phyloP scores from a whole-genome alignment of 2,113 vertebrate species.

The Sinocyclocheilus grahami region DNA sequence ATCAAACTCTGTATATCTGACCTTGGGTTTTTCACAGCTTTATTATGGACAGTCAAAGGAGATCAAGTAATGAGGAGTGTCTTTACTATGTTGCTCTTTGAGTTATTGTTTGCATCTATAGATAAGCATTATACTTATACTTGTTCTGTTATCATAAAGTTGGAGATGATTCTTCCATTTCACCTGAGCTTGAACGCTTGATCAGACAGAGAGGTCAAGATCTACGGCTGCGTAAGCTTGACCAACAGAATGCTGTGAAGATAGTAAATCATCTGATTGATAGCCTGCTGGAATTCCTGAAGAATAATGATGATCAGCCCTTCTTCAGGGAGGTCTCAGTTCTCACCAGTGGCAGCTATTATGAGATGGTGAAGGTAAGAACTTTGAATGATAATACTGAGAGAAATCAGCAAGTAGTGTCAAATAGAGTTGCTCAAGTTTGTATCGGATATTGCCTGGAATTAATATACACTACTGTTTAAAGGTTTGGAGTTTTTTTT shows the following conservation, averaged over 20 bases:
- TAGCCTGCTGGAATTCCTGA: conserved; percentile 66
- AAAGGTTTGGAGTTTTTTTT: too few relatives aligned
- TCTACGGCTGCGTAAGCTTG: conserved; percentile 52
- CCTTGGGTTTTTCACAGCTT: background rate
- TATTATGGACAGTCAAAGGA: background rate
- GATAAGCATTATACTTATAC: background rate
- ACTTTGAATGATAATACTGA: background rate
- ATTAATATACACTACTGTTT: too few relatives aligned
- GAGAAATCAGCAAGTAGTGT: background rate
- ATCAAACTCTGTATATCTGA: background rate
- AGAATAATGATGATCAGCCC: conserved; percentile 56
- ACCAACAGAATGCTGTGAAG: conserved; percentile 57
- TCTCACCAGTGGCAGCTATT: conserved; percentile 71
- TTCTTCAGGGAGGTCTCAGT: conserved; percentile 59
- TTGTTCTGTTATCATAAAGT: background rate
- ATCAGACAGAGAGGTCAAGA: conserved; percentile 54
- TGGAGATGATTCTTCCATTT: background rate
- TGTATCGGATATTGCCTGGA: background rate
- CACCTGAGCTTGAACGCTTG: conserved; percentile 44
- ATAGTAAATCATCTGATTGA: conserved; percentile 66
- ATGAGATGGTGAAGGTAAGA: conserved; percentile 71
- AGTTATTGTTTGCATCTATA: background rate
- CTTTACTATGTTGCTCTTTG: background rate
- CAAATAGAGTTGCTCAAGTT: background rate
- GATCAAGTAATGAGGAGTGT: background rate